Conservation (phyloP, 64 coral and sea anemone species). For the Montipora efflorescens region DNA sequence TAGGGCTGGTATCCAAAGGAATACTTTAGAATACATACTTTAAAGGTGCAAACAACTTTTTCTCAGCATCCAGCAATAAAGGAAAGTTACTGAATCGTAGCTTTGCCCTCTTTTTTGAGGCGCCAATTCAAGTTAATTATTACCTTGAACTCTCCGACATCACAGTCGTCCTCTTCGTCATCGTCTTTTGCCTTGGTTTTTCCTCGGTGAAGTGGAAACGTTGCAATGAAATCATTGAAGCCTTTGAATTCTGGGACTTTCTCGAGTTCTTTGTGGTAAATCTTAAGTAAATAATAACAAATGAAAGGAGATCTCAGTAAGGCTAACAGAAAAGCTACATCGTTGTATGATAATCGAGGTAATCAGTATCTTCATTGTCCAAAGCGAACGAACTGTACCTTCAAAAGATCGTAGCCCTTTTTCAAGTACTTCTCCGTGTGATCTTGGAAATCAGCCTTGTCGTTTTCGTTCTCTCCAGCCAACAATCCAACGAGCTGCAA, state of each 20-base stretch:
- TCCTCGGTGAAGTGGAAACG: slow-evolving; percentile 81
- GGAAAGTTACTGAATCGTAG: too few species aligned
- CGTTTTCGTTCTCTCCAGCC: background rate
- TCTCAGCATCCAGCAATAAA: too few species aligned
- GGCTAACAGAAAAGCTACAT: background rate
- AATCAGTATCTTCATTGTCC: background rate
- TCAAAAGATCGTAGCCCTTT: slow-evolving; percentile 61
- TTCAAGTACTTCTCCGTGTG: slow-evolving; percentile 55
- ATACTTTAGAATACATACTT: too few species aligned
- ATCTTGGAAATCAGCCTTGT: slow-evolving; percentile 46
- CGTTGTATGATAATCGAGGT: too few species aligned
- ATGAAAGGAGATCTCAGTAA: background rate
- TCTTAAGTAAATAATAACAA: background rate
- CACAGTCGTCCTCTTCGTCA: slow-evolving; percentile 73
- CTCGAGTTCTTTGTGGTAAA: slow-evolving; percentile 91
- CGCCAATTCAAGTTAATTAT: background rate
- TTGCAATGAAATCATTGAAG: slow-evolving; percentile 91
- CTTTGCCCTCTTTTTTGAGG: too few species aligned
- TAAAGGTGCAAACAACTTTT: too few species aligned
- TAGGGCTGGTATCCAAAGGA: too few species aligned
- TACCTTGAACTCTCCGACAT: slow-evolving; percentile 97
- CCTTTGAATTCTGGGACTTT: slow-evolving; percentile 81
- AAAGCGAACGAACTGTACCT: slow-evolving; percentile 16
- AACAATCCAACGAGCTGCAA: slow-evolving; percentile 31
- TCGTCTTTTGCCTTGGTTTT: slow-evolving; percentile 77